Conservation (phyloP, 2,797 vertebrate genomes). For the Sebastes melanostomus region DNA sequence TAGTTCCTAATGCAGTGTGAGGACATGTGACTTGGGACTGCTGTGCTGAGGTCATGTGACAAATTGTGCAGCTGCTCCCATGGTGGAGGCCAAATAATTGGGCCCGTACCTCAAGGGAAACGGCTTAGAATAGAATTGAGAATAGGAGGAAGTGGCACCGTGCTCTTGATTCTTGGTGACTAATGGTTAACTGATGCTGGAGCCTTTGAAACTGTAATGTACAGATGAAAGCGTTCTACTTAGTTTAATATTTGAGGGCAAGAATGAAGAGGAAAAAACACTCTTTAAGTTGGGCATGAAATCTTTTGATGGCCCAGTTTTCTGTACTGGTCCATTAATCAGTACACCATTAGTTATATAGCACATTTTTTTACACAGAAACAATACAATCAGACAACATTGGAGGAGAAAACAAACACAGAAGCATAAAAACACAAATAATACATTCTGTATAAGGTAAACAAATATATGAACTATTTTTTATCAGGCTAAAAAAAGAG, state of each 20-base stretch:
- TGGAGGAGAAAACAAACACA: neutral
- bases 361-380: neutral
- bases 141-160: slow-evolving; percentile 42
- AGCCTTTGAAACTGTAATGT: neutral
- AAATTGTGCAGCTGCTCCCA: slow-evolving; percentile 56
- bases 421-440: neutral
- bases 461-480: neutral
- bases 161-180: slow-evolving; percentile 37
- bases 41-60: slow-evolving; percentile 51
- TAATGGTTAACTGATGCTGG: slow-evolving; percentile 25
- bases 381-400: neutral
- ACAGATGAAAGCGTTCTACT: neutral
- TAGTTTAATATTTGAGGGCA: neutral
- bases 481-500: neutral
- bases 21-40: slow-evolving; percentile 22
- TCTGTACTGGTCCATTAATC: neutral
- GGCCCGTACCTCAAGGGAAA: slow-evolving; percentile 56
- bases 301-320: neutral
- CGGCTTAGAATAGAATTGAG: slow-evolving; percentile 64
- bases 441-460: neutral
- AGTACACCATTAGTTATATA: neutral
- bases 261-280: neutral
- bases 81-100: slow-evolving; percentile 53
- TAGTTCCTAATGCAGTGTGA: slow-evolving; percentile 31
- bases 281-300: neutral